These are phyloP conservation scores for Hiodon tergisus DNA, from an alignment of 2,113 vertebrate species.

Conservation along the genomic window DNA sequence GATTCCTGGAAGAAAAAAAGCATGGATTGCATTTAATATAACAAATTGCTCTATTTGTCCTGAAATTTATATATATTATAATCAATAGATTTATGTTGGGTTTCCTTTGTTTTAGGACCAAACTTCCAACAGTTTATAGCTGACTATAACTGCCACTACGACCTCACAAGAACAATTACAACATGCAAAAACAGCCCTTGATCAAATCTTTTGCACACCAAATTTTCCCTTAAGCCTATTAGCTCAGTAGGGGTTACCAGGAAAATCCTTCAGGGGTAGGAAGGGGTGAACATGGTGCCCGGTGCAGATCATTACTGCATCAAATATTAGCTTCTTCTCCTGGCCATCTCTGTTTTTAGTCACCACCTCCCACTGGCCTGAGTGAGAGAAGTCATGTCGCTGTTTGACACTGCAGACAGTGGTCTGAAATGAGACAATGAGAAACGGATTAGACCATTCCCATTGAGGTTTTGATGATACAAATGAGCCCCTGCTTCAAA, in stretches of 20 bases:
- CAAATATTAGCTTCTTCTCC: slow-evolving; percentile 65
- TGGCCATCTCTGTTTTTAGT: slow-evolving; percentile 56
- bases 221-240: background rate
- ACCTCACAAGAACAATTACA: no score
- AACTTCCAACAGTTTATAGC: no score
- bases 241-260: slow-evolving; percentile 60
- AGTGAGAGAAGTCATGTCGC: slow-evolving; percentile 63
- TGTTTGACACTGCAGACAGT: slow-evolving; percentile 67
- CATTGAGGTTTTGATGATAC: no score
- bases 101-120: no score
- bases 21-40: background rate
- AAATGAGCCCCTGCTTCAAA: no score
- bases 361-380: slow-evolving; percentile 83
- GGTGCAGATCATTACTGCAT: slow-evolving; percentile 81
- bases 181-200: no score
- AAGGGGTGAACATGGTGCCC: slow-evolving; percentile 70
- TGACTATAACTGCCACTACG: no score
- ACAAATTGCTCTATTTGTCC: background rate
- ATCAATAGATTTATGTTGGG: no score
- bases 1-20: slow-evolving; percentile 63
- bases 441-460: background rate
- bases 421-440: slow-evolving; percentile 57
- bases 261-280: slow-evolving; percentile 77
- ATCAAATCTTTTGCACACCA: background rate
- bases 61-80: background rate